phyloP scores from a whole-genome alignment of 2,888 invertebrate genomes.

The Eupeodes luniger region DNA sequence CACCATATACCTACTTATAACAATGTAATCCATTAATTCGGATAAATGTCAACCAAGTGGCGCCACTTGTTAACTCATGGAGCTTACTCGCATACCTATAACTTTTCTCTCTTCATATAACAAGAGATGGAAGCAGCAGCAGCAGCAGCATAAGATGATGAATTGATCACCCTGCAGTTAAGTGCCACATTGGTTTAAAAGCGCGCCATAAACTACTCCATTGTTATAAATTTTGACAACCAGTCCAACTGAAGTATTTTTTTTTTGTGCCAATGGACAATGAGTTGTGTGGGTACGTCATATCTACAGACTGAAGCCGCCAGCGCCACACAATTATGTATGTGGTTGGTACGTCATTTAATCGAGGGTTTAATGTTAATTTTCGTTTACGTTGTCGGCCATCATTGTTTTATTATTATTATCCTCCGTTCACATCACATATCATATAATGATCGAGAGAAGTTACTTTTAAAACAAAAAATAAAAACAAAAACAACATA shows the following conservation, averaged over 20 bases:
- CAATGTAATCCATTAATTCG: constrained; percentile 68
- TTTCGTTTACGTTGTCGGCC: constrained; percentile 39
- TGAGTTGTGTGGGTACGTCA: constrained; percentile 10
- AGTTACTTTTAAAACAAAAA: constrained; percentile 29
- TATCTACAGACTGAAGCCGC: neutral
- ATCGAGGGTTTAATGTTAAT: constrained; percentile 27
- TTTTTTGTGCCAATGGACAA: too few species aligned
- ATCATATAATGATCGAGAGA: constrained; percentile 45
- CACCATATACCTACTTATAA: constrained; percentile 17
- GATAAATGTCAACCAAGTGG: constrained; percentile 71
- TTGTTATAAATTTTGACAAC: constrained; percentile 48
- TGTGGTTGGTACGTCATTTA: constrained; percentile 25
- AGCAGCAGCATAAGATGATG: constrained; percentile 44
- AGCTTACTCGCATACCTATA: constrained; percentile 1
- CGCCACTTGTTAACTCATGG: constrained; percentile 64
- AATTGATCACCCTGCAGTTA: constrained; percentile 63
- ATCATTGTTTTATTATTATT: constrained; percentile 69
- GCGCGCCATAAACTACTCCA: constrained; percentile 46
- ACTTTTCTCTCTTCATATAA: neutral
- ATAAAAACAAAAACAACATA: constrained; percentile 34
- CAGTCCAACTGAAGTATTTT: neutral
- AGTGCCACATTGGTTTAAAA: constrained; percentile 53
- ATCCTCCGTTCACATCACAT: constrained; percentile 57
- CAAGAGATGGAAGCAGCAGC: constrained; percentile 14
- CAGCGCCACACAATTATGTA: constrained; percentile 19